Base-by-base conservation (phyloP, 1,140 invertebrate species). In the Atta cephalotes region DNA sequence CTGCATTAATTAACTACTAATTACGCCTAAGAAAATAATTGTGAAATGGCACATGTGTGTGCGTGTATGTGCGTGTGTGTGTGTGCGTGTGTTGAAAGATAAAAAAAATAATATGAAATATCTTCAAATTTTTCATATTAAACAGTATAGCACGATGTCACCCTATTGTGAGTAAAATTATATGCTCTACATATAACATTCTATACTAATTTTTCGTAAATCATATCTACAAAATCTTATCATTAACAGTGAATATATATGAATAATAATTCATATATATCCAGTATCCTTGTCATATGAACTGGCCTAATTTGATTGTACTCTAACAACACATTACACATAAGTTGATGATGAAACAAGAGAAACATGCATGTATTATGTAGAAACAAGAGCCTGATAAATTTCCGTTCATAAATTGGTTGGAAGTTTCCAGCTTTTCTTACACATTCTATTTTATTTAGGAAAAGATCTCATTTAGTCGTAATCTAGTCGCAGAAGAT, bases 391-490 rank as follows among this genome's bases (percentile, higher is more conserved):
- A 12, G 21, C 1, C 18, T 70, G 62, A 18, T 18, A 81, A 58
- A 81, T 71, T 81, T 71, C 49, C 21, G 49, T 58, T 81, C 7
- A 35, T 45, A 28, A 81, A 28, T 58, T 21, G 12, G 6, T 39
- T 35, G 2, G n/a, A 66, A 66, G 14, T 18, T 56, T 80, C 53
- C 31, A 45, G 7, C 35, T 51, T 51, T 16, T 14, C 14, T 45
- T 45, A 31, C 7, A 60, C 49, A 71, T 70, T 58, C 31, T 70
- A 21, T 77, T 21, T 58, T 45, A 12, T 82, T 82, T 82, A 6
- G 31, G 18, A 60, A 82, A 72, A 74, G 70, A 84, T 84, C 80
- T 84, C 25, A 62, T 51, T 84, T 74, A 84, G 39, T 62, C 56
- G 9, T 82, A 74, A 82, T 72, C 68, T 74, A 82, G 39, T 82